Evolutionary conservation across 2,888 invertebrate species (phyloP).

Genomic region (Cryptus viduatorius): DNA sequence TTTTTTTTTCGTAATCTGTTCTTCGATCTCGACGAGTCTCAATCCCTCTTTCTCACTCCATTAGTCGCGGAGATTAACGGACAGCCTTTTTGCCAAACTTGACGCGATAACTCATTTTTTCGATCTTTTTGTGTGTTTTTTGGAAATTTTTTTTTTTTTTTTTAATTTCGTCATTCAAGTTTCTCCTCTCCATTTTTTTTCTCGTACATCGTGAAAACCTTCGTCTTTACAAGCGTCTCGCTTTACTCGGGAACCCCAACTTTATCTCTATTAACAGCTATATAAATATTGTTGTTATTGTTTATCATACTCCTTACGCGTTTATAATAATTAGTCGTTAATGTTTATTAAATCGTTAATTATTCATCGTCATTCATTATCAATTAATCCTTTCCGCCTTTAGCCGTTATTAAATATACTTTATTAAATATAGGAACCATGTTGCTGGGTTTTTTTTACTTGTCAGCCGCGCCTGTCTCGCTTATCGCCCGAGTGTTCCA

Average conservation of each 20-base stretch:
- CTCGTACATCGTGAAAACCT: slow-evolving; percentile 6
- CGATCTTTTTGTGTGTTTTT: slow-evolving; percentile 8
- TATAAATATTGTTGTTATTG: slow-evolving; percentile 70
- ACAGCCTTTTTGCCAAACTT: slow-evolving; percentile 52
- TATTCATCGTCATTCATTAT: slow-evolving; percentile 72
- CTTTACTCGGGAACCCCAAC: slow-evolving; percentile 38
- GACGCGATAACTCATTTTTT: slow-evolving; percentile 48
- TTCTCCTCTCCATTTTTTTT: slow-evolving; percentile 16
- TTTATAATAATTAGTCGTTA: slow-evolving; percentile 64
- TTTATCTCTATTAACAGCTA: slow-evolving; percentile 68
- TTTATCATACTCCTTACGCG: slow-evolving; percentile 68
- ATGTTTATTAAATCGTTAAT: slow-evolving; percentile 71
- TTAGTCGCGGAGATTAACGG: slow-evolving; percentile 57
- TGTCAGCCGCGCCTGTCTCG: slow-evolving; percentile 64
- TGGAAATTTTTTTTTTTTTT: background rate
- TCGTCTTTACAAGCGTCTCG: background rate
- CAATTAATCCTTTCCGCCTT: slow-evolving; percentile 58
- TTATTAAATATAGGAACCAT: slow-evolving; percentile 84
- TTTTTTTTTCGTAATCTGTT: background rate
- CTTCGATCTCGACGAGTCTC: slow-evolving; percentile 30
- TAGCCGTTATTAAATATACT: slow-evolving; percentile 81
- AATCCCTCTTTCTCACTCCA: slow-evolving; percentile 51
- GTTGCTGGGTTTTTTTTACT: slow-evolving; percentile 81
- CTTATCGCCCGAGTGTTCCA: slow-evolving; percentile 52
- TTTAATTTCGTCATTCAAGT: slow-evolving; percentile 13